Evolutionary conservation across 2,888 invertebrate species (phyloP).

Genomic region (Volucella bombylans): DNA sequence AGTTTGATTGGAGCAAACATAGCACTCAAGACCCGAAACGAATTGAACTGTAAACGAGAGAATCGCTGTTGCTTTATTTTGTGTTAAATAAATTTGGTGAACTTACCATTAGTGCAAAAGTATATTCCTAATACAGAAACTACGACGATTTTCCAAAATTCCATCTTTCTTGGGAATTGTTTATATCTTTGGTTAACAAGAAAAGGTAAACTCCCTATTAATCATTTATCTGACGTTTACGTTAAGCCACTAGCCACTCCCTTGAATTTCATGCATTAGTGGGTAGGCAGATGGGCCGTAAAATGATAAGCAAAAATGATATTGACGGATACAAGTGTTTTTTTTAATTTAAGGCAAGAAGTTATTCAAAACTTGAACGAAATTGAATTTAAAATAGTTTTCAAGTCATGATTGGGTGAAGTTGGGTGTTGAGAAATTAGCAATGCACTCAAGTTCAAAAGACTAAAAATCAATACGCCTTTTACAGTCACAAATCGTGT

Average conservation of each 20-base stretch:
- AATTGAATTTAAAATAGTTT: no score
- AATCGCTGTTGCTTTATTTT: neutral
- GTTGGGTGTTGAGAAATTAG: no score
- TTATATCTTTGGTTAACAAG: constrained; percentile 29
- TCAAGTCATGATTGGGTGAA: no score
- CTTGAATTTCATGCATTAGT: constrained; percentile 20
- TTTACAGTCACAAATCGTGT: no score
- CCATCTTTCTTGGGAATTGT: constrained; percentile 39
- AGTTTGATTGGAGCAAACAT: constrained; percentile 96
- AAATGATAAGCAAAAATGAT: neutral
- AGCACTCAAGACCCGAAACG: constrained; percentile 90
- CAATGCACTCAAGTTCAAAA: no score
- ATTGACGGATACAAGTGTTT: no score
- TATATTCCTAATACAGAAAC: constrained; percentile 77
- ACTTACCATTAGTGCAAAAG: constrained; percentile 78
- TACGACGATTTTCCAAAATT: constrained; percentile 77
- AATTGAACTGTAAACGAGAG: constrained; percentile 76
- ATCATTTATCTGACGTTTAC: constrained; percentile 53
- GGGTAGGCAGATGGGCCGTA: neutral
- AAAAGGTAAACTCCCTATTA: constrained; percentile 47
- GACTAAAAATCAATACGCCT: no score
- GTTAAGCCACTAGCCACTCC: constrained; percentile 63
- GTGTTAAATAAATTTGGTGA: neutral
- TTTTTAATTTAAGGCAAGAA: no score
- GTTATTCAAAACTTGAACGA: no score